Conservation (phyloP, 2,113 vertebrate genomes). For the Gymnorhina tibicen region DNA sequence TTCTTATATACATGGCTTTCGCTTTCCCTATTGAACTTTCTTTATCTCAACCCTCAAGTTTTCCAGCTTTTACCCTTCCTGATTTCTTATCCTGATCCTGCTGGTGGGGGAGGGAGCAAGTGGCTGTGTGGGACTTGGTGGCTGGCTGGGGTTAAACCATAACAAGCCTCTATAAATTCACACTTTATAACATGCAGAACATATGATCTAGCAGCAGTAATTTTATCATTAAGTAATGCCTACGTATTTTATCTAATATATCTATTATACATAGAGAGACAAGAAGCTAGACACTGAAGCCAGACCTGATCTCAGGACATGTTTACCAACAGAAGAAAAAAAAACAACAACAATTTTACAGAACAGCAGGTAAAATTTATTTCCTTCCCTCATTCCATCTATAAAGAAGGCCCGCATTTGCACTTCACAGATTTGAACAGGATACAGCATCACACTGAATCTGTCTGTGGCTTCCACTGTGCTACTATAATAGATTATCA, state of each 20-base stretch:
- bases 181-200: background rate
- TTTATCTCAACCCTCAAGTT: background rate
- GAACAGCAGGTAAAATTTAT: background rate
- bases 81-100: background rate
- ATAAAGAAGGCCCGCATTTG: background rate
- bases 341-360: background rate
- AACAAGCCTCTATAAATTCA: background rate
- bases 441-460: background rate
- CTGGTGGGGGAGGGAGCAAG: background rate
- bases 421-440: background rate
- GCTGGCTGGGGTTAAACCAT: background rate
- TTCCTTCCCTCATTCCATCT: background rate
- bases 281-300: background rate
- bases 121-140: fast-evolving
- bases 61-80: background rate
- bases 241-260: background rate
- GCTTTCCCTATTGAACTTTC: background rate
- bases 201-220: background rate
- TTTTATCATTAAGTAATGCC: background rate
- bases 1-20: background rate
- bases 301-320: background rate
- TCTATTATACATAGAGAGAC: background rate
- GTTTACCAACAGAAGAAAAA: background rate
- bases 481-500: background rate
- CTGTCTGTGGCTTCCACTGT: background rate